Percentiles rank a stretch among this genome's conserved stretches.
Evolutionary conservation across 2,888 invertebrate species (phyloP).

Genomic region (Peribatodes rhomboidaria): DNA sequence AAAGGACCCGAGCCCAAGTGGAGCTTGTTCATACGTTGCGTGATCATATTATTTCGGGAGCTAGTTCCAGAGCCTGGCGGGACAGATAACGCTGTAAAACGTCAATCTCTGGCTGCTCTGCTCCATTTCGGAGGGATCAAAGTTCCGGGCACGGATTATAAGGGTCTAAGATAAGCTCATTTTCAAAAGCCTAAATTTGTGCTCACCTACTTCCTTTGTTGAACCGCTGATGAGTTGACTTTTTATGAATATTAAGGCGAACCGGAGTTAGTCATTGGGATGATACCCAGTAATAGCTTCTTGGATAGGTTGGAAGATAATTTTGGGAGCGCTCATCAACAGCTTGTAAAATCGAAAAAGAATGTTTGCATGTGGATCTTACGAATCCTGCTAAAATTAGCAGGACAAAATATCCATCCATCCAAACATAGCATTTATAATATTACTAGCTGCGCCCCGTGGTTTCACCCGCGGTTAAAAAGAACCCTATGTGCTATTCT

Average conservation of each 20-base stretch:
- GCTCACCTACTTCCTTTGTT: slow-evolving; percentile 71
- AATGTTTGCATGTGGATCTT: background rate
- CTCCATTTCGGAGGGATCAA: slow-evolving; percentile 81
- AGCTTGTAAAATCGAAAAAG: background rate
- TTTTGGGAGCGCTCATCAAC: background rate
- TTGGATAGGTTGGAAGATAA: background rate
- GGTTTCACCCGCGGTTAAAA: too few species aligned
- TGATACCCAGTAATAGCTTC: slow-evolving; percentile 3
- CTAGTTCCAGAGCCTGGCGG: slow-evolving; percentile 74
- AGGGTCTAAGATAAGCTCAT: slow-evolving; percentile 84
- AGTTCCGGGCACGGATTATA: slow-evolving; percentile 83
- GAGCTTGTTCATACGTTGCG: slow-evolving; percentile 56
- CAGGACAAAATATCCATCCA: too few species aligned
- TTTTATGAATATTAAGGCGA: slow-evolving; percentile 50
- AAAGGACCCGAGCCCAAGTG: slow-evolving; percentile 21
- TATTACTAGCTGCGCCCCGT: too few species aligned
- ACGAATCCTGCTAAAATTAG: too few species aligned
- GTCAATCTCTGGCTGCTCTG: slow-evolving; percentile 79
- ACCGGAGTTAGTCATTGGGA: slow-evolving; percentile 39
- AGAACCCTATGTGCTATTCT: too few species aligned
- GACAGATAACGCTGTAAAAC: slow-evolving; percentile 79
- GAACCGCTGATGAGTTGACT: slow-evolving; percentile 62
- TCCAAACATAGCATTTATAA: too few species aligned
- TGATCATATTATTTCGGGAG: slow-evolving; percentile 50
- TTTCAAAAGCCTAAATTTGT: slow-evolving; percentile 81